Base-by-base conservation (phyloP, 2,797 vertebrate species). In the Podarcis lilfordi region DNA sequence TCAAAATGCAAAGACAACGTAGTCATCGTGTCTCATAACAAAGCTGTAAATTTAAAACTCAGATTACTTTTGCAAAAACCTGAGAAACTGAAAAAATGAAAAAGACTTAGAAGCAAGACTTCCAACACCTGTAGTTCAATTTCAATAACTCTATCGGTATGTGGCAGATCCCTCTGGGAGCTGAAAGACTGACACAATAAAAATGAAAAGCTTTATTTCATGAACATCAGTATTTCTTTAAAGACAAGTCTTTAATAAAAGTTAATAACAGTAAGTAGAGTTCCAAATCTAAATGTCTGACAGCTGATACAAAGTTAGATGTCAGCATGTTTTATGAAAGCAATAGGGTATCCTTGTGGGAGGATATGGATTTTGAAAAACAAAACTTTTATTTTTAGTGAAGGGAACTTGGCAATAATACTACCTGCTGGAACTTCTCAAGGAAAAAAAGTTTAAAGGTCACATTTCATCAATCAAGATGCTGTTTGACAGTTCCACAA, bases 181-280 rank as follows among this genome's bases (percentile, higher is more conserved):
- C n/a, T 71, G 35, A 85, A 90, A 90, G 77, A 66, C 88, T 76
- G 77, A 69, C 86, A 85, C 61, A 61, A 76, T 85, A 88, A 35
- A 77, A 88, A 88, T 29, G 78, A 75, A 90, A 90, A 88, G 61
- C 79, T 80, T 88, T 88, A 81, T 89, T 90, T 86, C 91, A 93
- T 71, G 27, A 91, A 86, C 8, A 85, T 6, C 7, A 69, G 3
- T 87, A 77, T 85, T 88, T 88, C 71, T 89, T 93, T 37, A 89
- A 90, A 90, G 19, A 8, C 27, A 25, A 86, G 45, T 77, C 40
- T 88, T 90, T 85, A 87, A 91, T 89, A 89, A 82, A 89, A 87
- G 64, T 76, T 75, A 80, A 89, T 89, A 86, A 69, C 80, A 89
- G 64, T 89, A 74, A 92, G 80, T 84, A 29, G 25, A 64, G 75